Conservation (phyloP, 2,888 invertebrate species). For the Lithophane ornitopus region DNA sequence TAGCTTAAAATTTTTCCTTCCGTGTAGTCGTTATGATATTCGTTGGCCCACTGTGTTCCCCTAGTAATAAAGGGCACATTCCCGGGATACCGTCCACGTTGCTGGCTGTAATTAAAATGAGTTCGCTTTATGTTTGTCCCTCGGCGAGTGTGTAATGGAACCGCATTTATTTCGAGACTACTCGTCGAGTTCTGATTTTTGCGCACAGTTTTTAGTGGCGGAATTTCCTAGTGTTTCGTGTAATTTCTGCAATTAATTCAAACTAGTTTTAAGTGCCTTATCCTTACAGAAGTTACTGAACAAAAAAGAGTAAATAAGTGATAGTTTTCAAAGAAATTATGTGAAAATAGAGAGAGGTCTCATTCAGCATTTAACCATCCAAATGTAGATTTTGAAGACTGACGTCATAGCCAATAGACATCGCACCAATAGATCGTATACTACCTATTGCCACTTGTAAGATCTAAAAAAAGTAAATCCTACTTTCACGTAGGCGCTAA, state of each 20-base stretch:
- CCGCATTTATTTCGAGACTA: slow-evolving; percentile 39
- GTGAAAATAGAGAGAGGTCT: neutral
- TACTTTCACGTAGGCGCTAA: neutral
- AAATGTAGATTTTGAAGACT: neutral
- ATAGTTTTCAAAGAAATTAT: neutral
- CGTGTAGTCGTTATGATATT: slow-evolving; percentile 31
- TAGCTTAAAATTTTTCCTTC: neutral
- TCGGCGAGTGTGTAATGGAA: slow-evolving; percentile 41
- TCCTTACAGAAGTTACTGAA: neutral
- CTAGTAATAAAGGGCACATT: slow-evolving; percentile 61
- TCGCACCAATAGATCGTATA: neutral
- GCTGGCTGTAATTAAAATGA: slow-evolving; percentile 65
- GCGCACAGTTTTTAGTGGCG: neutral
- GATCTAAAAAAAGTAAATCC: neutral
- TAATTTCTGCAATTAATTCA: neutral
- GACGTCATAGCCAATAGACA: neutral
- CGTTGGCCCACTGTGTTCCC: slow-evolving; percentile 22
- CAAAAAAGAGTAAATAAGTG: neutral
- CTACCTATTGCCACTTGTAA: neutral
- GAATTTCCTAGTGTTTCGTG: slow-evolving; percentile 7
- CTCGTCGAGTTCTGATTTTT: slow-evolving; percentile 44
- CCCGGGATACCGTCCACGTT: slow-evolving; percentile 46
- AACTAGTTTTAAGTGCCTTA: neutral
- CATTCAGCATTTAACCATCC: neutral
- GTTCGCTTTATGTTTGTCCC: slow-evolving; percentile 42